phyloP scores from a whole-genome alignment of 2,113 vertebrate species.

The Alouatta palliata region DNA sequence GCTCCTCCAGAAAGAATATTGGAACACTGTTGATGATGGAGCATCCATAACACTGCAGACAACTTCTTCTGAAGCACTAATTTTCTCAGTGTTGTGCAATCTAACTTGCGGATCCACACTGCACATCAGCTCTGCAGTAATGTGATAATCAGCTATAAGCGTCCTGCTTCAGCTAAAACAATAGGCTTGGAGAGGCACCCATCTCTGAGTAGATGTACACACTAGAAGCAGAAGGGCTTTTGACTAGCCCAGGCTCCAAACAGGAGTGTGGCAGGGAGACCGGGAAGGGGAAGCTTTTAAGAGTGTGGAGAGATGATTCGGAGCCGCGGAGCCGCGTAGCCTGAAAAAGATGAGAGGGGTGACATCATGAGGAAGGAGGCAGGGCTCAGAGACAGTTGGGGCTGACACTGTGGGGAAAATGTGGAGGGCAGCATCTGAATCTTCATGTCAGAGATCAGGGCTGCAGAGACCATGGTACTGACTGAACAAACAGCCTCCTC shows the following conservation, averaged over 20 bases:
- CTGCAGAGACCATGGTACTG: background rate
- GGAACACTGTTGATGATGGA: slow-evolving; percentile 16
- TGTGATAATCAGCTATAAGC: background rate
- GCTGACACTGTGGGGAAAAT: background rate
- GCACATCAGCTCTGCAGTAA: fast-evolving
- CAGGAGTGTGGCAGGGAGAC: background rate
- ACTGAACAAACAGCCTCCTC: background rate
- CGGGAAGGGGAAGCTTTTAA: background rate
- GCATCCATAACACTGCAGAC: slow-evolving; percentile 37
- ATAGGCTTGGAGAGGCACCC: background rate
- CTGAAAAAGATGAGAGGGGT: background rate
- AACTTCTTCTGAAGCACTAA: slow-evolving; percentile 52
- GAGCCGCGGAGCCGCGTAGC: background rate
- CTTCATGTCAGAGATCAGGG: background rate
- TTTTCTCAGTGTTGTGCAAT: slow-evolving; percentile 29
- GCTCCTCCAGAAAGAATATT: slow-evolving; percentile 65
- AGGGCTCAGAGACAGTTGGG: fast-evolving
- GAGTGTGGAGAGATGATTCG: background rate
- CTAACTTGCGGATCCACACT: fast-evolving
- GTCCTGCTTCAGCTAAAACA: background rate
- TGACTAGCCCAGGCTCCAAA: background rate
- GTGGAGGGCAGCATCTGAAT: background rate
- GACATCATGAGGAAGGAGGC: background rate
- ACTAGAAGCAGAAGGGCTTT: slow-evolving; percentile 8
- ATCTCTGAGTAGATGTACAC: background rate